A percentile compares a stretch with the other conserved stretches of the same genome.
Conservation (phyloP, 92 coral and sea anemone genomes). For the Bergia sp. region DNA sequence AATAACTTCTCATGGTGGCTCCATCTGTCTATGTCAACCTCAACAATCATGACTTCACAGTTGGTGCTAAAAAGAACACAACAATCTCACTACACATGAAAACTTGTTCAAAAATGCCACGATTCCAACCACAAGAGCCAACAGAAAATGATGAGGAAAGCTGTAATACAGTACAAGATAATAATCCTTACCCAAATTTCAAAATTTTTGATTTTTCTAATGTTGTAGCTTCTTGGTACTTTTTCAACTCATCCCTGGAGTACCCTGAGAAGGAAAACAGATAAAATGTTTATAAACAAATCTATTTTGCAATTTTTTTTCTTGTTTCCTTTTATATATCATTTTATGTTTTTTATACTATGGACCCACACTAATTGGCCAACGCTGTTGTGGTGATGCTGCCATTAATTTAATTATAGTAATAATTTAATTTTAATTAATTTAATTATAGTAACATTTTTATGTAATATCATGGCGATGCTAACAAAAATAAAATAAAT, state of each 20-base stretch:
- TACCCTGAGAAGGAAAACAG: slow-evolving; percentile 33
- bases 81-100: not conserved
- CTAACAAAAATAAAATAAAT: too few species aligned
- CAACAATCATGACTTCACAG: slow-evolving; percentile 19
- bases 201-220: not conserved
- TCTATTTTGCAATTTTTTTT: too few species aligned
- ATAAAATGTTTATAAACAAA: not conserved
- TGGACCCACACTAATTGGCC: too few species aligned
- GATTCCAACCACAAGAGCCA: too few species aligned
- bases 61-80: not conserved
- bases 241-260: slow-evolving; percentile 37
- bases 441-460: too few species aligned
- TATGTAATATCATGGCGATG: too few species aligned
- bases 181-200: slow-evolving; percentile 21
- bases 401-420: too few species aligned
- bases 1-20: slow-evolving; percentile 19
- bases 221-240: slow-evolving; percentile 20
- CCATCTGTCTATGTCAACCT: slow-evolving; percentile 20
- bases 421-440: too few species aligned
- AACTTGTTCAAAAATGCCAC: too few species aligned
- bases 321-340: too few species aligned
- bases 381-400: too few species aligned
- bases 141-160: not conserved
- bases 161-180: not conserved
- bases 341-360: too few species aligned